Base-by-base conservation (phyloP, 23 tunicate species). In the Ciona savignyi region DNA sequence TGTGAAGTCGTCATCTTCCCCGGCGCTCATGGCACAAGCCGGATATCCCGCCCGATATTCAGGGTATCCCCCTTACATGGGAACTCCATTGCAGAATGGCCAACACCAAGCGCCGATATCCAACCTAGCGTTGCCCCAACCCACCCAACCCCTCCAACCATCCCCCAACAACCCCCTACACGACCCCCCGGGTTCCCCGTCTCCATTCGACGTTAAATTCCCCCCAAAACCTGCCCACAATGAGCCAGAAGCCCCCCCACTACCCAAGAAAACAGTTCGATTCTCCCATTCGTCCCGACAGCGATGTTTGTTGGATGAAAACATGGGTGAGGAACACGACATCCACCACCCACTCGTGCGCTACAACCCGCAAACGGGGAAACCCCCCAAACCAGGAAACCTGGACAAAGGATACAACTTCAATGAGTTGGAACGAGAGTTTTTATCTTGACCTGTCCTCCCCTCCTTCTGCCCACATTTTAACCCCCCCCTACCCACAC, bases 311-410 rank as follows among this genome's bases (percentile, higher is more conserved):
- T 63, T 91, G 73, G 97, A 91, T 60, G 74, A 77, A 60, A 77
- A 81, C 76, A 84, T 91, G 92, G 97, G 97, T 2, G 97, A 91
- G 74, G 97, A 91, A 25, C 63, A 80, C 20, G 97, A 91, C 64
- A 72, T 76, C 29, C 97, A 85, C 73, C 66, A 81, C 66, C 83
- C 97, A 1, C 73, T 91, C 30, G 65, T 85, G 71, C 62, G 89
- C 11, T 83, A 78, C 64, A 79, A 75, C 61, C 96, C 96, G 4
- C 70, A 73, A 33, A 72, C 34, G 29, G 76, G 49, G 32, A 42
- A 20, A 63, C 67, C 56, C 56, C 56, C 70, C 20, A 62, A 28
- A 1, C 32, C 63, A 2, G 32, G n/a, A 61, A 30, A 29, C 25
- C 27, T 15, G 9, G 6, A 29, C 26, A 63, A 42, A 64, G 49